Conservation (phyloP, 2,797 vertebrate genomes). For the Bovichtus variegatus region DNA sequence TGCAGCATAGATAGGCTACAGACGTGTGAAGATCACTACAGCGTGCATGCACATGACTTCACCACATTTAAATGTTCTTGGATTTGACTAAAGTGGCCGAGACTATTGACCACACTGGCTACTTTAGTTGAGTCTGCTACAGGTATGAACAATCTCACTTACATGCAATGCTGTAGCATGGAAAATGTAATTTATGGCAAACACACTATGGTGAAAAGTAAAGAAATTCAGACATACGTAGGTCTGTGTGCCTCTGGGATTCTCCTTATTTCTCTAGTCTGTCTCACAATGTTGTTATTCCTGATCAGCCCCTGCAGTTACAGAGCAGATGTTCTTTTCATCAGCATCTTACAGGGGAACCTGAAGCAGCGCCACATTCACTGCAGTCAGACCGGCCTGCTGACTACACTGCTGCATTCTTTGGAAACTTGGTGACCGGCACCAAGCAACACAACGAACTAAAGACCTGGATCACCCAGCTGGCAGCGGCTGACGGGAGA, state of each 20-base stretch:
- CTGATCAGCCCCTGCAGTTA: neutral
- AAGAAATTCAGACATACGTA: neutral
- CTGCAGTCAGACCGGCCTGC: neutral
- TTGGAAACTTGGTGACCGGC: neutral
- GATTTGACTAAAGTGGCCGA: too few relatives aligned
- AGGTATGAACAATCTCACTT: neutral
- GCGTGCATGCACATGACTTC: neutral
- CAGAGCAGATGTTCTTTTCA: neutral
- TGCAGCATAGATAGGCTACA: neutral
- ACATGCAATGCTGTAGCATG: neutral
- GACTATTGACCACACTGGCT: too few relatives aligned
- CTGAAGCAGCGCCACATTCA: neutral
- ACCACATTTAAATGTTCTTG: too few relatives aligned
- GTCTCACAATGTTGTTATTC: neutral
- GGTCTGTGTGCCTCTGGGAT: too few relatives aligned
- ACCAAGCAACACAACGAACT: slow-evolving; percentile 37
- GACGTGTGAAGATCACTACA: neutral
- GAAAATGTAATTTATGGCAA: too few relatives aligned
- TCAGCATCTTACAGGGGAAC: neutral
- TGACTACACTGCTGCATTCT: slow-evolving; percentile 23
- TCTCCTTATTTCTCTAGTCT: neutral
- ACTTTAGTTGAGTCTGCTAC: neutral
- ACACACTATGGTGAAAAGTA: neutral
- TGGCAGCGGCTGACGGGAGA: slow-evolving; percentile 12
- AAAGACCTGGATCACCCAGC: slow-evolving; percentile 4